Base-by-base conservation (phyloP, 2,797 vertebrate species). In the Mormyrops attenuatus region DNA sequence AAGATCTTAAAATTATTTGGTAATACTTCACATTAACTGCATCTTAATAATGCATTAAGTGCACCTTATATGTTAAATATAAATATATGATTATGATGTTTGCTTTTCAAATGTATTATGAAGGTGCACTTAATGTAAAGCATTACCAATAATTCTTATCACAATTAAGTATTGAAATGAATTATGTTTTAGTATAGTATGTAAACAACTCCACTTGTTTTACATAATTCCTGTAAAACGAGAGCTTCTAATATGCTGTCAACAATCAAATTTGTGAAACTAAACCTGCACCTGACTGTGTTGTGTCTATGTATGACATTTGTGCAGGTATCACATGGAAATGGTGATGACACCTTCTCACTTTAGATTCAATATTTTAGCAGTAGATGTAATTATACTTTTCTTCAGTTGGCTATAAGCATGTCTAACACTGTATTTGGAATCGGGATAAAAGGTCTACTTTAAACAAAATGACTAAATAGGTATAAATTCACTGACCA, bases 401-500 rank as follows among this genome's bases (percentile, higher is more conserved):
- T 44, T 80, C 26, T 20, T 77, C 34, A 5, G 17, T 34, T 77
- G 5, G 38, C 17, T 3, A 80, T 44, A 80, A 80, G 17, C 38
- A 80, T 41, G 15, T 80, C 5, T 80, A 44, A 17, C 34, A 6
- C 38, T 0, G 30, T 77, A 77, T 77, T 41, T 77, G 69, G 69
- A 44, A 80, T 44, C 0, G 15, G 73, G 80, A 85, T 63, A 85
- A 50, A 85, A 22, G n/a, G 22, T 34, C 13, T 38, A 52, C 82
- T 88, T 89, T 84, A 91, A 85, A 90, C 41, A 50, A 77, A 50
- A 87, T 44, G 44, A 63, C 88, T 26, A 66, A 89, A 60, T n/a
- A 20, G n/a, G 38, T 91, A 93, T 93, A 94, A 95, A 95, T 93
- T 92, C 93, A 93, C 93, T 91, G 92, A 95, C 93, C 92, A 91